Conservation (phyloP, 2,888 invertebrate species). For the Lepidochrysops patricia region DNA sequence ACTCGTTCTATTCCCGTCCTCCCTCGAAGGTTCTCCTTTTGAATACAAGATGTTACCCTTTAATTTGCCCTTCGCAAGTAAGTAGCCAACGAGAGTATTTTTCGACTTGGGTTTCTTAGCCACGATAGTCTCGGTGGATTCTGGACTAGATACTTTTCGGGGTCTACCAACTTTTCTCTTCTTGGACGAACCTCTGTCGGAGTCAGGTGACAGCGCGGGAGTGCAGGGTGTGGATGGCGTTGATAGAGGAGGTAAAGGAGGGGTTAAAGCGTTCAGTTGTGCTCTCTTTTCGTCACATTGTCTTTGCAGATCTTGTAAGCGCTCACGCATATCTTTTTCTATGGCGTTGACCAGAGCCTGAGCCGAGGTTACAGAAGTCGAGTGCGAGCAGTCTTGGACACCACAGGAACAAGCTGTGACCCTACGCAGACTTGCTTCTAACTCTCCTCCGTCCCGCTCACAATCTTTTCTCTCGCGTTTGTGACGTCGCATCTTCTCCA, state of each 20-base stretch:
- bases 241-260: slow-evolving; percentile 60
- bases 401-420: slow-evolving; percentile 59
- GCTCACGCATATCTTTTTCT: slow-evolving; percentile 87
- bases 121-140: slow-evolving; percentile 85
- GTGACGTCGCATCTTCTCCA: slow-evolving; percentile 63
- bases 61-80: slow-evolving; percentile 78
- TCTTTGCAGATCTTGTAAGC: slow-evolving; percentile 85
- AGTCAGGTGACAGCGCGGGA: slow-evolving; percentile 62
- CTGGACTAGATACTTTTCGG: slow-evolving; percentile 79
- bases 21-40: slow-evolving; percentile 69
- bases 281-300: slow-evolving; percentile 89
- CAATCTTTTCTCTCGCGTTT: slow-evolving; percentile 49
- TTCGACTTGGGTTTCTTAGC: slow-evolving; percentile 86
- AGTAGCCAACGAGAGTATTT: slow-evolving; percentile 77
- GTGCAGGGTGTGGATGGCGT: slow-evolving; percentile 61
- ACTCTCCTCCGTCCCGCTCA: slow-evolving; percentile 49
- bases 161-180: slow-evolving; percentile 89
- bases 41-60: slow-evolving; percentile 70
- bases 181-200: slow-evolving; percentile 76
- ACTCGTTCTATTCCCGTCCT: slow-evolving; percentile 59
- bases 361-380: slow-evolving; percentile 58
- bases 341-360: slow-evolving; percentile 80
- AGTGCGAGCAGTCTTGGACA: slow-evolving; percentile 40
- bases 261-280: slow-evolving; percentile 82
- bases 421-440: slow-evolving; percentile 56